Evolutionary conservation across 2,888 invertebrate species (phyloP).

Genomic region (Brenthis hecate): DNA sequence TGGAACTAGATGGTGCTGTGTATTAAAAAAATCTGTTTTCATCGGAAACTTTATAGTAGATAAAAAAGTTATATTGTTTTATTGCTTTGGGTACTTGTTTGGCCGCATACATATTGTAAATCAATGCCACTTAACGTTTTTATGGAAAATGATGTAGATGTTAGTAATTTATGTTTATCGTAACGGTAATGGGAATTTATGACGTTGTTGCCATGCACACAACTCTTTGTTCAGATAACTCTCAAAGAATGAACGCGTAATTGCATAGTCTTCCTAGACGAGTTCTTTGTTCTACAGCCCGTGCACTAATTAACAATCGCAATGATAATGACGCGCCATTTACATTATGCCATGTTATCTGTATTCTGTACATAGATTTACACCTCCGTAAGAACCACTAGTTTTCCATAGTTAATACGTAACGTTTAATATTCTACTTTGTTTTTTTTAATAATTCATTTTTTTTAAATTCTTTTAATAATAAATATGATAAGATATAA

Average conservation of each 20-base stretch:
- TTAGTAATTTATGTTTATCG: no score
- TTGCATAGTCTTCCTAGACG: conserved; percentile 20
- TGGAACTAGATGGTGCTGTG: no score
- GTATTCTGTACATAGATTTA: background rate
- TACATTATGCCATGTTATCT: conserved; percentile 6
- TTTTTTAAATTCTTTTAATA: no score
- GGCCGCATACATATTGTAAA: background rate
- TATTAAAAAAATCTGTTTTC: no score
- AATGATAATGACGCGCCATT: conserved; percentile 22
- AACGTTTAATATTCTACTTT: no score
- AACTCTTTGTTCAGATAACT: conserved; percentile 18
- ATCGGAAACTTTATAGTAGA: no score
- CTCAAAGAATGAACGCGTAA: conserved; percentile 14
- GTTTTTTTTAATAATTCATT: no score
- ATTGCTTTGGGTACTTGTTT: background rate
- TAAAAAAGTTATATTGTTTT: no score
- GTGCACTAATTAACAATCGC: conserved; percentile 22
- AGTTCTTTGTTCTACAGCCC: conserved; percentile 28
- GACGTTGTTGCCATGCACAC: background rate
- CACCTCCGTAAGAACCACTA: no score
- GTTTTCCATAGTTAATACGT: no score
- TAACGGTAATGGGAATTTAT: background rate
- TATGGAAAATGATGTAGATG: background rate
- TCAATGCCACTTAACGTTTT: background rate
- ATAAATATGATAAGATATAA: no score